Conservation (phyloP, 1,140 invertebrate genomes). For the Solenopsis invicta region DNA sequence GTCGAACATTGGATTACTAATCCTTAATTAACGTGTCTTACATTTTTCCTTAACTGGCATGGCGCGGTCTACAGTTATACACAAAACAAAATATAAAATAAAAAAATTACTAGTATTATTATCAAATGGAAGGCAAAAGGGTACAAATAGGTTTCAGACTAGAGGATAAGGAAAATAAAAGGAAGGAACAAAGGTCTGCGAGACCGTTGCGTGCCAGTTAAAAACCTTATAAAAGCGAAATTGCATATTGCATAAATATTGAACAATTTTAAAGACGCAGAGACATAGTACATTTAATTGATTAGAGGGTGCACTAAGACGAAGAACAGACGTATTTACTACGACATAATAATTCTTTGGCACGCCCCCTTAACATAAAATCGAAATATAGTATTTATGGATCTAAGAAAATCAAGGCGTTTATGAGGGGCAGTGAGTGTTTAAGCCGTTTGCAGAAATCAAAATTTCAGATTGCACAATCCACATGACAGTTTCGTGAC, state of each 20-base stretch:
- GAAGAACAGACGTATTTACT: constrained; percentile 70
- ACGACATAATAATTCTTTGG: constrained; percentile 40
- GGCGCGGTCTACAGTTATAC: not conserved
- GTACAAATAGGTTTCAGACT: not conserved
- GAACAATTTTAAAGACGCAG: constrained; percentile 26
- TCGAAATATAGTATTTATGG: constrained; percentile 31
- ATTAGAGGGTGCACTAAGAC: not conserved
- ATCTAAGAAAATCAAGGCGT: constrained; percentile 64
- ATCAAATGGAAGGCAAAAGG: not conserved
- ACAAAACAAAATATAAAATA: constrained; percentile 2
- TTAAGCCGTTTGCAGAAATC: constrained; percentile 67
- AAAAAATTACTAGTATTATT: not conserved
- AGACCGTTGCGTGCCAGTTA: constrained; percentile 22
- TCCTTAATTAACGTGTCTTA: constrained; percentile 45
- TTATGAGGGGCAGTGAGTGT: constrained; percentile 66
- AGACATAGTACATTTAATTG: constrained; percentile 8
- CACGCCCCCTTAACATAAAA: constrained; percentile 54
- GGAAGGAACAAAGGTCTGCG: not conserved
- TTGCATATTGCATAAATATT: not conserved
- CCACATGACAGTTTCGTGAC: not conserved
- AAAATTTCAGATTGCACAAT: constrained; percentile 27
- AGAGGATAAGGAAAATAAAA: not conserved
- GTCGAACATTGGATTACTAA: constrained; percentile 15
- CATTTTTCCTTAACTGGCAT: not conserved
- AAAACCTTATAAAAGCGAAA: not conserved